These are phyloP conservation scores for Drosophila subobscura DNA, from an alignment of 1,140 invertebrate genomes.

Conservation along the genomic window DNA sequence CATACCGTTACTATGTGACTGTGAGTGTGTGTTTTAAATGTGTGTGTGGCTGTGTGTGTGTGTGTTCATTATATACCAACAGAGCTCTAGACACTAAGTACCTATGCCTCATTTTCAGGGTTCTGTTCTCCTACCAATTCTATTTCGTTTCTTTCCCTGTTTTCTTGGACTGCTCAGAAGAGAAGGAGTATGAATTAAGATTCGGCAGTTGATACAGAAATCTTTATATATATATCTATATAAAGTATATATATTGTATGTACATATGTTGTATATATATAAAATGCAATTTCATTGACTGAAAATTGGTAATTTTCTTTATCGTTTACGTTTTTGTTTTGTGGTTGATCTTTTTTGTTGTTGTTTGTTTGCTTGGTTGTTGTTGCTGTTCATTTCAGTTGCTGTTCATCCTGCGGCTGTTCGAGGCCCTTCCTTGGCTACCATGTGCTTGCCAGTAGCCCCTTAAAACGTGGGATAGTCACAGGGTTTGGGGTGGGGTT, in stretches of 20 bases:
- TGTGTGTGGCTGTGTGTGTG: slow-evolving; percentile 40
- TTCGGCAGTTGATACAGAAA: slow-evolving; percentile 84
- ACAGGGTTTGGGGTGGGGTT: slow-evolving; percentile 13
- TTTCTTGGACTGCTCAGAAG: slow-evolving; percentile 77
- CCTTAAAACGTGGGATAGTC: slow-evolving; percentile 14
- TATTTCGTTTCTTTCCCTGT: slow-evolving; percentile 49
- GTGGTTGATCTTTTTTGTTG: slow-evolving; percentile 52
- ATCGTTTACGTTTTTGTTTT: slow-evolving; percentile 47
- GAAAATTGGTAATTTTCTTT: slow-evolving; percentile 3
- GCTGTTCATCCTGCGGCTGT: slow-evolving; percentile 54
- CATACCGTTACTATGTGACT: slow-evolving; percentile 23
- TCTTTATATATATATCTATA: slow-evolving; percentile 59
- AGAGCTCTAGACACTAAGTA: slow-evolving; percentile 5
- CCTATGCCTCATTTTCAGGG: slow-evolving; percentile 5
- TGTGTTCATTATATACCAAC: slow-evolving; percentile 26
- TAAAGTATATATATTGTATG: neutral
- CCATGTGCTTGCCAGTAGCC: slow-evolving; percentile 40
- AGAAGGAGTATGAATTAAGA: slow-evolving; percentile 84
- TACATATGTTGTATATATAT: neutral
- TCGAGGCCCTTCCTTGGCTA: slow-evolving; percentile 47
- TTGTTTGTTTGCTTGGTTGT: slow-evolving; percentile 46
- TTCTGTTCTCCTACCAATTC: slow-evolving; percentile 38
- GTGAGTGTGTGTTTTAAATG: slow-evolving; percentile 21
- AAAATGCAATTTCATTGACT: slow-evolving; percentile 10
- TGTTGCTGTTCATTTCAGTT: slow-evolving; percentile 64